These are phyloP conservation scores for Pterophyllum scalare DNA, from an alignment of 2,113 vertebrate species.

Conservation along the genomic window DNA sequence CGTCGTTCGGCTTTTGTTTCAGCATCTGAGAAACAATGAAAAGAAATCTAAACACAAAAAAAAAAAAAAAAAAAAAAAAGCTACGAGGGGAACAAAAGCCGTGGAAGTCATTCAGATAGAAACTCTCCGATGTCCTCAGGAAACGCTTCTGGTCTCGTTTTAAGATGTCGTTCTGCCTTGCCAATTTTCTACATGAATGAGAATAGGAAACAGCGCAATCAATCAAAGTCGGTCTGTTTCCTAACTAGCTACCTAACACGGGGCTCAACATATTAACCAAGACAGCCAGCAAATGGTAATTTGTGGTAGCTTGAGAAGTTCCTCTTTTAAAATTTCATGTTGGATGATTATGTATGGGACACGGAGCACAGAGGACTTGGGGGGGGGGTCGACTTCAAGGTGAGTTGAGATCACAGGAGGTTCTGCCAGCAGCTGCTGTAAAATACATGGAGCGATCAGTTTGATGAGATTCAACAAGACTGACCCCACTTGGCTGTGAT, in stretches of 20 bases:
- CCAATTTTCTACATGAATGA: conserved; percentile 83
- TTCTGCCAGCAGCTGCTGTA: conserved; percentile 48
- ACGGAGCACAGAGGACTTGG: conserved; percentile 17
- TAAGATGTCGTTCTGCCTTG: conserved; percentile 66
- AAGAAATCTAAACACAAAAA: background rate
- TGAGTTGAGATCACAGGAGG: conserved; percentile 59
- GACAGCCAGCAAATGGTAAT: conserved; percentile 70
- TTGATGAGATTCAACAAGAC: conserved; percentile 57
- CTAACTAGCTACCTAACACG: conserved; percentile 66
- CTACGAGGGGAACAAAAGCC: conserved; percentile 26
- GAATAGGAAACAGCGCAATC: conserved; percentile 75
- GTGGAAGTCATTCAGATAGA: conserved; percentile 29
- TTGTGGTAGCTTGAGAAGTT: conserved; percentile 56
- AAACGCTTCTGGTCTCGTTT: conserved; percentile 49
- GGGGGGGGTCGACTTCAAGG: conserved; percentile 59
- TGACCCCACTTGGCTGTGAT: conserved; percentile 49
- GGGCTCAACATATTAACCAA: conserved; percentile 61
- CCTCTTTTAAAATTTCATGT: conserved; percentile 67
- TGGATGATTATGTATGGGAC: conserved; percentile 64
- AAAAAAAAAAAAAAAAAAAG: background rate
- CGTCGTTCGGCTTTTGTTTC: background rate
- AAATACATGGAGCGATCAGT: conserved; percentile 46
- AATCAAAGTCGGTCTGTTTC: conserved; percentile 79
- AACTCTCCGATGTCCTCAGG: conserved; percentile 13
- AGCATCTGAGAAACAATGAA: background rate